Base-by-base conservation (phyloP, 23 tunicate genomes). In the Styela clava region DNA sequence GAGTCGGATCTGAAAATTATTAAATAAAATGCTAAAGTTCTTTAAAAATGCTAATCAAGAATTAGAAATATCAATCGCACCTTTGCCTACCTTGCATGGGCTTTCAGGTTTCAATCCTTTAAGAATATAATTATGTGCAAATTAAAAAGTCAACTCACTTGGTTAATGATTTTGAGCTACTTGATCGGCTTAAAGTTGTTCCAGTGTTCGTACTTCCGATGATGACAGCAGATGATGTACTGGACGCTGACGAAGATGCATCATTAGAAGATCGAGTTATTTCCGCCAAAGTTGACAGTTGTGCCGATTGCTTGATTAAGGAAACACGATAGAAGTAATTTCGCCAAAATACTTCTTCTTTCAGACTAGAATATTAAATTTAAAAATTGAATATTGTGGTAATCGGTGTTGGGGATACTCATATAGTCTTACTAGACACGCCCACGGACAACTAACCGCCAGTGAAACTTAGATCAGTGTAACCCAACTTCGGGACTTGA, bases 321-420 rank as follows among this genome's bases (percentile, higher is more conserved):
- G 99, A 96, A 2, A 96, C 91, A 3, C 99, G 84, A 79, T 96
- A 96, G 65, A 96, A 96, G 73, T 90, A 96, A 68, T 96, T 96
- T 35, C 86, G 73, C 99, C 99, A 96, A 61, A 96, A 96, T 21
- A 76, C 34, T 34, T 91, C 99, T 69, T 96, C 99, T 67, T 96
- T 96, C 37, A 92, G 64, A 65, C 98, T 93, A 61, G 19, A 78
- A 69, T 18, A 16, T 23, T 16, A 76, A 35, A 67, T 27, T 22
- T 61, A 61, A 61, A 23, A 61, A 21, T 0, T 61, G 64, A 61
- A 61, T 61, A 21, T 61, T 61, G n/a, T 61, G n/a, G 22, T 61
- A 23, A 23, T 21, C n/a, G n/a, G n/a, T n/a, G n/a, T n/a, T n/a
- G n/a, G n/a, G n/a, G n/a, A n/a, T n/a, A n/a, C n/a, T n/a, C n/a